Evolutionary conservation across 2,113 vertebrate genomes (phyloP).

Genomic region (Maylandia zebra): DNA sequence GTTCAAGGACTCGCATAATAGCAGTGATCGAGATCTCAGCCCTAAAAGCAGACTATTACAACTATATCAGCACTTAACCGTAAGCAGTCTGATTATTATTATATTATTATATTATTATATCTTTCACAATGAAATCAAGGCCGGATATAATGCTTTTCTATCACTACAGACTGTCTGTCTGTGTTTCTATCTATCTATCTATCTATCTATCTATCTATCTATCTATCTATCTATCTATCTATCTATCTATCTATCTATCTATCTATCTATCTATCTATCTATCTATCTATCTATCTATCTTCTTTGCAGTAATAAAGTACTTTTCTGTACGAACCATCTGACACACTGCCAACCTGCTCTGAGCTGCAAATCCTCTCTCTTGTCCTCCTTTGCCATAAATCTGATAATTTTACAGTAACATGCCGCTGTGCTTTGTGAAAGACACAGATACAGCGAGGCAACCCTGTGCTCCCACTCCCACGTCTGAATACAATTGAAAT

Average conservation of each 20-base stretch:
- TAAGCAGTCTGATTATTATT: background rate
- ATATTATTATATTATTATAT: no score
- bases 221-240: background rate
- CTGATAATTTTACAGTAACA: conserved; percentile 54
- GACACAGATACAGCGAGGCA: conserved; percentile 37
- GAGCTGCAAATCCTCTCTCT: conserved; percentile 19
- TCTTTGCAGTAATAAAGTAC: background rate
- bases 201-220: background rate
- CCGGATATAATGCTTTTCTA: background rate
- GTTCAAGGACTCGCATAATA: background rate
- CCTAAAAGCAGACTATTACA: background rate
- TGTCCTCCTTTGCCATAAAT: conserved; percentile 24
- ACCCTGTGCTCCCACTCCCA: conserved; percentile 49
- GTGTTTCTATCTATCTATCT: background rate
- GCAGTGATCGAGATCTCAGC: background rate
- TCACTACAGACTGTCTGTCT: background rate
- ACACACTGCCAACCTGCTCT: conserved; percentile 11
- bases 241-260: background rate
- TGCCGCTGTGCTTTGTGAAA: conserved; percentile 31
- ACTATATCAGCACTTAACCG: background rate
- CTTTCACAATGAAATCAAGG: background rate
- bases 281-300: background rate
- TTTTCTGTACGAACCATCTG: conserved; percentile 19
- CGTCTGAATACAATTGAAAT: conserved; percentile 48
- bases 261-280: background rate